A percentile compares a stretch with the other conserved stretches of the same genome.
Conservation (phyloP, 1,140 invertebrate species). For the Drosophila sucinea region DNA sequence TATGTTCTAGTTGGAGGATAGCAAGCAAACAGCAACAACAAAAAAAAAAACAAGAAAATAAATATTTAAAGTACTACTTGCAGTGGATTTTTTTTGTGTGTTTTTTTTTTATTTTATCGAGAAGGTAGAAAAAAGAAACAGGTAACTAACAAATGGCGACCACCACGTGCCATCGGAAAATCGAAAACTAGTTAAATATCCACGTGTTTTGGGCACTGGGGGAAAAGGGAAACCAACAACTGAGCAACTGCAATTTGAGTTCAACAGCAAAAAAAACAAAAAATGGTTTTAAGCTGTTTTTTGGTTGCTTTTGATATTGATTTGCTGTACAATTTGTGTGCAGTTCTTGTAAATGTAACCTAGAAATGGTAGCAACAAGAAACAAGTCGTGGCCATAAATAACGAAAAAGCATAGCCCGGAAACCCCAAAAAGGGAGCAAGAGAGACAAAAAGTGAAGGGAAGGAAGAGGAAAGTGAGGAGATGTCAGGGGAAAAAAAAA, state of each 20-base stretch:
- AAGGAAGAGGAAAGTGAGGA: slow-evolving; percentile 1
- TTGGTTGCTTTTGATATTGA: slow-evolving; percentile 51
- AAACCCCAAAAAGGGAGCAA: slow-evolving; percentile 30
- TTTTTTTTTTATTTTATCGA: background rate
- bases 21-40: slow-evolving; percentile 4
- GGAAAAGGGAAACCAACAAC: slow-evolving; percentile 37
- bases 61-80: slow-evolving; percentile 60
- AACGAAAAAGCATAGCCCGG: slow-evolving; percentile 49
- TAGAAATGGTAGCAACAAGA: slow-evolving; percentile 62
- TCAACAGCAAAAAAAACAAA: slow-evolving; percentile 19
- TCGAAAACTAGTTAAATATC: slow-evolving; percentile 70
- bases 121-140: slow-evolving; percentile 13
- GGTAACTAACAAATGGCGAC: slow-evolving; percentile 1
- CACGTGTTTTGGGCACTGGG: slow-evolving; percentile 9
- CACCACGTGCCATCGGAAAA: slow-evolving; percentile 51
- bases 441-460: slow-evolving; percentile 15
- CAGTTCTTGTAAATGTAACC: slow-evolving; percentile 65
- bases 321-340: slow-evolving; percentile 76
- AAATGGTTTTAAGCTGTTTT: slow-evolving; percentile 24
- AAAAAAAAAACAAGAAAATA: slow-evolving; percentile 37
- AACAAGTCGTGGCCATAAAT: slow-evolving; percentile 65
- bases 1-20: slow-evolving; percentile 7
- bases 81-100: slow-evolving; percentile 9
- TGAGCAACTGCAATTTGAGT: slow-evolving; percentile 37
- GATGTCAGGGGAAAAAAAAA: slow-evolving; percentile 47